Base-by-base conservation (phyloP, 2,888 invertebrate genomes). In the Eledone cirrhosa region DNA sequence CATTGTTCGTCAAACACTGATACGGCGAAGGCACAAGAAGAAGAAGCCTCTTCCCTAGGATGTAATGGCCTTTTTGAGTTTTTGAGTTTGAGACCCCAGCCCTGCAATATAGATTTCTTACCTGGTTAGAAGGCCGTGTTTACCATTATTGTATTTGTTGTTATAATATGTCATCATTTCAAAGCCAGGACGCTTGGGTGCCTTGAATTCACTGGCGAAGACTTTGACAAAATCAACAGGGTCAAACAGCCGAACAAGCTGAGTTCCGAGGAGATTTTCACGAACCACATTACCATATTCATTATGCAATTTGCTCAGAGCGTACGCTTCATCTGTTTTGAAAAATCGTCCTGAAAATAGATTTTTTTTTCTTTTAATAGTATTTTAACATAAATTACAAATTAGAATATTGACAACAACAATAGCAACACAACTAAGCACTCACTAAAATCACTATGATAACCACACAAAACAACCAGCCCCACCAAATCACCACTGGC, bases 131-230 rank as follows among this genome's bases (percentile, higher is more conserved):
- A 80, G 76, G 8, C 80, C 80, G 22, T 80, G 80, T 1, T 75
- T 75, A 11, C 76, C 77, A 13, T 80, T 48, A 33, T 80, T 80
- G 59, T 80, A 67, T 13, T 78, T 67, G n/a, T 80, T 47, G 78
- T 80, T 80, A 76, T 80, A 80, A 27, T 77, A 79, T 16, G 75
- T 31, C 47, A 80, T 77, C n/a, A 80, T 48, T 24, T 78, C 80
- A 63, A 80, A 79, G 22, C 78, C 47, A 63, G 79, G 79, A 74
- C 80, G 53, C n/a, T 48, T 63, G 14, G 80, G 80, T 33, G 48
- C 33, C 16, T 79, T 77, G 16, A 78, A 69, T 74, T 80, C 80
- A 63, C 79, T 79, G 53, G 48, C 74, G 78, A 77, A 79, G 16
- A 79, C 77, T 41, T 79, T 77, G 29, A 74, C 75, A 29, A 80